These are phyloP conservation scores for Erebia aethiops DNA, from an alignment of 2,888 invertebrate genomes.

Conservation along the genomic window DNA sequence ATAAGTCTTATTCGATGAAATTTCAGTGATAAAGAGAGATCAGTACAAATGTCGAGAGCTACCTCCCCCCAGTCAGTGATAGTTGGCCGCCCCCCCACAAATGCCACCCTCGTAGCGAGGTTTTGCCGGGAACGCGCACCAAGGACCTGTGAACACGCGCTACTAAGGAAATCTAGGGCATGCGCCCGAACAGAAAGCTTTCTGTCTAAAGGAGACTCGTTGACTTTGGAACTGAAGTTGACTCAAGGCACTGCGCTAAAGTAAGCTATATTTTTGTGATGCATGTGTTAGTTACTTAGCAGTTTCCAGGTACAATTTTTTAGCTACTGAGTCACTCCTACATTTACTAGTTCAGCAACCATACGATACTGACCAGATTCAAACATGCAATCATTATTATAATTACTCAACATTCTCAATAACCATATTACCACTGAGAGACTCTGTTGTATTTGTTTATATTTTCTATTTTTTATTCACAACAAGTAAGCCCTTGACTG, in stretches of 20 bases:
- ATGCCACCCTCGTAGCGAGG: conserved; percentile 90
- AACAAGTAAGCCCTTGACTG: no score
- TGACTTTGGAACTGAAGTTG: conserved; percentile 90
- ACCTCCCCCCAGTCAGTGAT: conserved; percentile 77
- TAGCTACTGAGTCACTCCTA: not conserved
- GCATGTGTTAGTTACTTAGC: not conserved
- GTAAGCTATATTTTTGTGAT: conserved; percentile 69
- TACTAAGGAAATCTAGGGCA: conserved; percentile 87
- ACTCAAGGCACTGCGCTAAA: conserved; percentile 93
- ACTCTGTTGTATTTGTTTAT: not conserved
- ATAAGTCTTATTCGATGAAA: not conserved
- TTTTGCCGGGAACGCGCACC: conserved; percentile 93
- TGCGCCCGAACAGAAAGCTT: conserved; percentile 92
- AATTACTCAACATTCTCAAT: no score
- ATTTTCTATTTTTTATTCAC: no score
- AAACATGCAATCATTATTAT: no score
- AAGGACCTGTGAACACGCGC: conserved; percentile 91
- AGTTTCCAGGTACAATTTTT: not conserved
- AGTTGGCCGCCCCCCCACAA: conserved; percentile 84
- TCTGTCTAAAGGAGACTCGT: conserved; percentile 90
- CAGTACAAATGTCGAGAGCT: conserved; percentile 76
- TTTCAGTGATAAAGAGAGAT: conserved; percentile 75
- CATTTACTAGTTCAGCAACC: no score
- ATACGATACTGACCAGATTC: no score
- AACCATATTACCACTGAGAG: not conserved